These are phyloP conservation scores for Chaetoderma sp. DNA, from an alignment of 2,888 invertebrate species.

Conservation along the genomic window DNA sequence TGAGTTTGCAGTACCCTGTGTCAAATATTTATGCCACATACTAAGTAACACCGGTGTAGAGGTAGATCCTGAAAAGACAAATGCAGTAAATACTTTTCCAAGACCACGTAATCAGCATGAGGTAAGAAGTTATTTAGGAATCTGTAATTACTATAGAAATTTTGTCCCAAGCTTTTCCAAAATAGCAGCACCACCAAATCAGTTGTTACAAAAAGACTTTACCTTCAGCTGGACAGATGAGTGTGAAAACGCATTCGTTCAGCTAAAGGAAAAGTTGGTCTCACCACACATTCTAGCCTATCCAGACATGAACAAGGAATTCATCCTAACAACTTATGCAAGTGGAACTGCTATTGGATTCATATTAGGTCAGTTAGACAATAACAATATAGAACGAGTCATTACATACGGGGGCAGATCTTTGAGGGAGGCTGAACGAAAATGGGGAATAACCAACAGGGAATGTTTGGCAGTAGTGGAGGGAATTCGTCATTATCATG, in stretches of 20 bases:
- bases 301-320: slow-evolving; percentile 20
- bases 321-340: slow-evolving; percentile 36
- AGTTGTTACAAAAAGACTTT: slow-evolving; percentile 42
- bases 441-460: slow-evolving; percentile 21
- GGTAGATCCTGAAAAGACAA: slow-evolving; percentile 1
- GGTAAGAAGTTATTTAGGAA: background rate
- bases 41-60: background rate
- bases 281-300: slow-evolving; percentile 16
- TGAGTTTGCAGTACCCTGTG: background rate
- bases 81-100: background rate
- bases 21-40: slow-evolving; percentile 5
- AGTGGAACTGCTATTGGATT: slow-evolving; percentile 27
- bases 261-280: slow-evolving; percentile 40
- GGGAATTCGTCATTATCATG: slow-evolving; percentile 25
- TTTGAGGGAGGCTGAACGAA: slow-evolving; percentile 17
- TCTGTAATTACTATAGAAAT: slow-evolving; percentile 56
- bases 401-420: slow-evolving; percentile 32
- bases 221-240: slow-evolving; percentile 42
- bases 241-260: slow-evolving; percentile 47
- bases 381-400: slow-evolving; percentile 29
- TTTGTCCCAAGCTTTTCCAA: slow-evolving; percentile 52
- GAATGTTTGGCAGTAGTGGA: slow-evolving; percentile 34
- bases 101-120: background rate
- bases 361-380: slow-evolving; percentile 35
- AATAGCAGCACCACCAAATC: slow-evolving; percentile 47